phyloP scores from a whole-genome alignment of 2,888 invertebrate genomes.

The Syrista parreyssii region DNA sequence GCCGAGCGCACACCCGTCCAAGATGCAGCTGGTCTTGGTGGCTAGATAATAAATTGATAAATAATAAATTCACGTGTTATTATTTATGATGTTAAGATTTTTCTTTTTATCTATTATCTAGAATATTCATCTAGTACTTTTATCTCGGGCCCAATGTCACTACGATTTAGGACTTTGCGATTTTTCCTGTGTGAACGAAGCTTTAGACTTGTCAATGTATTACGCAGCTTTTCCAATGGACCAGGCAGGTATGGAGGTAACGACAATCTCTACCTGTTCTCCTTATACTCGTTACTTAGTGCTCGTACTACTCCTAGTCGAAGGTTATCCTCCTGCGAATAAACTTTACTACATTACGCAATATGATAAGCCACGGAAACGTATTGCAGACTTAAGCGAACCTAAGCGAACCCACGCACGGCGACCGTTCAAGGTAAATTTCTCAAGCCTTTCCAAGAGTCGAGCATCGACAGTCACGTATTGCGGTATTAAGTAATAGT shows the following conservation, averaged over 20 bases:
- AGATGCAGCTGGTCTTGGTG: slow-evolving; percentile 72
- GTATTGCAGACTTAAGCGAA: background rate
- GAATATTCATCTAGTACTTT: background rate
- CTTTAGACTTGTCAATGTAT: background rate
- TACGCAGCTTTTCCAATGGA: background rate
- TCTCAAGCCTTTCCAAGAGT: background rate
- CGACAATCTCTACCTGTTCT: background rate
- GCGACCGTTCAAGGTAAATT: background rate
- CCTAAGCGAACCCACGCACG: background rate
- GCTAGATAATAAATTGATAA: slow-evolving; percentile 59
- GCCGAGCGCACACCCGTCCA: slow-evolving; percentile 77
- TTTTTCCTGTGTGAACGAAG: background rate
- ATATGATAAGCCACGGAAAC: background rate
- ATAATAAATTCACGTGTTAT: background rate
- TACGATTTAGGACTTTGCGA: too few relatives aligned
- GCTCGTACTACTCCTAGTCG: background rate
- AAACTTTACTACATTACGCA: background rate
- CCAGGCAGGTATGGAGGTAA: background rate
- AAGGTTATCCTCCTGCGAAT: background rate
- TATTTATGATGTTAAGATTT: background rate
- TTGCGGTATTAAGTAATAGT: background rate
- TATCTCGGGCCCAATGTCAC: background rate
- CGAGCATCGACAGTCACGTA: background rate
- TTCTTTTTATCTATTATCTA: background rate
- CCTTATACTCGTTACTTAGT: background rate